Evolutionary conservation across 2,113 vertebrate species (phyloP).

Genomic region (Halcyon senegalensis): DNA sequence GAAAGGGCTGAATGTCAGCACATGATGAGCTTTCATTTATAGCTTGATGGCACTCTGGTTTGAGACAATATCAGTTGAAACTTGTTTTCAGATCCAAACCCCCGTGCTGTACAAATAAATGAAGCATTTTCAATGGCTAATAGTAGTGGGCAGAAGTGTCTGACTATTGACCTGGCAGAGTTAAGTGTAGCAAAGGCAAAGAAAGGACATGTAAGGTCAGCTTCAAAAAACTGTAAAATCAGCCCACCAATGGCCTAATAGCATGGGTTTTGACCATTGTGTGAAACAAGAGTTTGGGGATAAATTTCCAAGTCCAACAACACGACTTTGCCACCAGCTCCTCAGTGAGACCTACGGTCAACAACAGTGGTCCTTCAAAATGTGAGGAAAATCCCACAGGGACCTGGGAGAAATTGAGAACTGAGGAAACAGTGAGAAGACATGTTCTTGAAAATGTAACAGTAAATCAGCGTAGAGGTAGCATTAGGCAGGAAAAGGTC

Average conservation of each 20-base stretch:
- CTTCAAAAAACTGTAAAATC: neutral
- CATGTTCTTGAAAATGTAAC: neutral
- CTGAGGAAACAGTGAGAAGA: neutral
- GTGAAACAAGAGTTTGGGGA: neutral
- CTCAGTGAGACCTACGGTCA: rapidly evolving
- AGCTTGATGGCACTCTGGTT: neutral
- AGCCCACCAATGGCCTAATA: neutral
- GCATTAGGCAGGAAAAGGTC: neutral
- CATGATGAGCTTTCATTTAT: constrained; percentile 16
- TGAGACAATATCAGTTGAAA: neutral
- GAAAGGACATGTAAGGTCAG: neutral
- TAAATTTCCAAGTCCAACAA: neutral
- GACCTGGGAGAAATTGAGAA: neutral
- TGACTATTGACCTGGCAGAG: neutral
- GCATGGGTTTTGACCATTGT: neutral
- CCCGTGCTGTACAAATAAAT: neutral
- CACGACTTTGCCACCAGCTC: neutral
- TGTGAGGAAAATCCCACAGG: neutral
- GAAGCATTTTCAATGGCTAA: neutral
- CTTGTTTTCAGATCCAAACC: neutral
- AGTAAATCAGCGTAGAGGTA: neutral
- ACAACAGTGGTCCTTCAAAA: neutral
- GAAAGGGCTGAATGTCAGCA: neutral
- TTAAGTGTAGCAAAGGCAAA: neutral
- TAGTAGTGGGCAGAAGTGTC: neutral